Percentiles rank a stretch among this genome's conserved stretches.
phyloP scores from a whole-genome alignment of 2,113 vertebrate species.

The Microcebus ravelobensis region DNA sequence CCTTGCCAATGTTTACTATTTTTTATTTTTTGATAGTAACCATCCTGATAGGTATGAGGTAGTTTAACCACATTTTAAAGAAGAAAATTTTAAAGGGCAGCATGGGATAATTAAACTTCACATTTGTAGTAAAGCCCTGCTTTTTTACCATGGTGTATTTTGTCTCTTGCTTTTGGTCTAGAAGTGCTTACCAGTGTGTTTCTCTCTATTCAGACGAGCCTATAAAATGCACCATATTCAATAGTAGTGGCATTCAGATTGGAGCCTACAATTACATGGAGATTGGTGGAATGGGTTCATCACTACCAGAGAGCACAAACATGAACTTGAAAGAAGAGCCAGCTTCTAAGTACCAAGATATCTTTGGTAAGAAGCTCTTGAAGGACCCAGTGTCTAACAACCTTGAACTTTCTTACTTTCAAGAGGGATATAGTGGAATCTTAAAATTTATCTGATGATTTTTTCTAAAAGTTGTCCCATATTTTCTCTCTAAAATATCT shows the following conservation, averaged over 20 bases:
- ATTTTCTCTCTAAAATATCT: neutral
- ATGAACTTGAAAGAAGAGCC: neutral
- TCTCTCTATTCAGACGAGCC: constrained; percentile 76
- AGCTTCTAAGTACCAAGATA: constrained; percentile 17
- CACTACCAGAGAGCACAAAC: neutral
- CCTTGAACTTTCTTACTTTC: neutral
- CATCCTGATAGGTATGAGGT: neutral
- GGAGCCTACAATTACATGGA: constrained; percentile 85
- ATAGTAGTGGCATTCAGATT: constrained; percentile 85
- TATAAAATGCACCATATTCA: constrained; percentile 71
- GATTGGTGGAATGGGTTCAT: constrained; percentile 58
- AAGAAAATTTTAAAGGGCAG: neutral
- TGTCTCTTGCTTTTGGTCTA: neutral
- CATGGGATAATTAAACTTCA: neutral
- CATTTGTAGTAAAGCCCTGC: neutral
- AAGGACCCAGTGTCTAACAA: neutral
- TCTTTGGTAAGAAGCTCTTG: constrained; percentile 83
- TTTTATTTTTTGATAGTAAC: neutral
- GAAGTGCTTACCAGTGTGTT: neutral
- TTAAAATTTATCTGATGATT: constrained; percentile 24
- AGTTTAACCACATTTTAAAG: neutral
- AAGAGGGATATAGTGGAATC: neutral
- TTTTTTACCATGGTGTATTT: neutral
- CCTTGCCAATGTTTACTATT: neutral
- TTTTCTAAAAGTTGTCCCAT: neutral